Conservation (phyloP, 2,113 vertebrate species). For the Peromyscus maniculatus region DNA sequence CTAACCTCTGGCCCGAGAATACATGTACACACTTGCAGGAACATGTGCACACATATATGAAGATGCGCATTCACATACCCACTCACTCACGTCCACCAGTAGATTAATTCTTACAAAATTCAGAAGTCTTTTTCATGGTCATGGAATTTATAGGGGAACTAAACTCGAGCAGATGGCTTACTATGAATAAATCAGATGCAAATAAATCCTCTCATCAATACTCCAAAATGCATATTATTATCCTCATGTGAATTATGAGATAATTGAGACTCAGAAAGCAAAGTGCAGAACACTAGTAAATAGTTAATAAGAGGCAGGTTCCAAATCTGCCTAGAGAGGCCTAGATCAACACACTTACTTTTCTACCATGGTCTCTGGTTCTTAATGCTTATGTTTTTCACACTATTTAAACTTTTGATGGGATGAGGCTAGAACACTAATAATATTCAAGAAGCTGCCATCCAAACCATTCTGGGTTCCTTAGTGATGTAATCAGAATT, state of each 20-base stretch:
- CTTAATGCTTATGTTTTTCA: neutral
- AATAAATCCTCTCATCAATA: neutral
- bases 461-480: neutral
- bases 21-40: too few species aligned
- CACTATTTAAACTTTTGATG: neutral
- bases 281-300: neutral
- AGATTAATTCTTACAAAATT: neutral
- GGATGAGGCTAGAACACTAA: neutral
- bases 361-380: neutral
- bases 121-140: neutral
- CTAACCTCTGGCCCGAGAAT: neutral
- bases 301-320: neutral
- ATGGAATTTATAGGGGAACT: neutral
- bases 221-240: neutral
- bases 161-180: conserved; percentile 19
- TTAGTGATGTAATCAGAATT: neutral
- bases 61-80: neutral
- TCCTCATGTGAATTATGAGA: conserved; percentile 24
- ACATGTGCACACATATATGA: neutral
- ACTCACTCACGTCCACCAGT: neutral
- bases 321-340: neutral
- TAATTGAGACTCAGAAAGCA: neutral
- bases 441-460: neutral
- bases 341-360: neutral
- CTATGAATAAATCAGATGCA: neutral